phyloP scores from a whole-genome alignment of 1,140 invertebrate species.

The Bombus consobrinus region DNA sequence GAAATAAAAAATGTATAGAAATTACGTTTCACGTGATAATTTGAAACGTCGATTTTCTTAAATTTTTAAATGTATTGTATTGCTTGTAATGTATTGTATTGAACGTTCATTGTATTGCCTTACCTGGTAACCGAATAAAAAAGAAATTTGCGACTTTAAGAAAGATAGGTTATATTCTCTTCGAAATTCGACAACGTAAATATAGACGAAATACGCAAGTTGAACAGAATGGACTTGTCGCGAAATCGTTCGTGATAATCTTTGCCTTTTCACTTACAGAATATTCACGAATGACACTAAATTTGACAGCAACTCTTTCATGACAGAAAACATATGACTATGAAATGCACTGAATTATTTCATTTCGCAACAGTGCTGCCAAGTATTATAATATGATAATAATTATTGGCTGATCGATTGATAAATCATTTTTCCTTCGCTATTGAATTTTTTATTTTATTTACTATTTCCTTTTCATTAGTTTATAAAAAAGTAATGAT shows the following conservation, averaged over 20 bases:
- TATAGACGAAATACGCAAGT: background rate
- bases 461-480: background rate
- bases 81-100: background rate
- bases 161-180: background rate
- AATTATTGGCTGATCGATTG: background rate
- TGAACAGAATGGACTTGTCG: background rate
- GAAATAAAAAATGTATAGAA: background rate
- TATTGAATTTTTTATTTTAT: too few relatives aligned
- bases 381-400: background rate
- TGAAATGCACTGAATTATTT: conserved; percentile 39
- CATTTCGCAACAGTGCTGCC: conserved; percentile 41
- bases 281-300: conserved; percentile 44
- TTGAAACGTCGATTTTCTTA: background rate
- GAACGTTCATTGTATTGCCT: background rate
- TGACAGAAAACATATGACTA: conserved; percentile 63
- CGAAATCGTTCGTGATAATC: background rate
- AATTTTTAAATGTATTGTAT: background rate
- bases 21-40: too few relatives aligned
- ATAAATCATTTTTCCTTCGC: background rate
- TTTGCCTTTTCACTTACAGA: background rate
- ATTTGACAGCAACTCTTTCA: conserved; percentile 54
- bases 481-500: background rate
- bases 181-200: background rate
- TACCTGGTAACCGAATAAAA: background rate
- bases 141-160: background rate